These are phyloP conservation scores for Brachylomia viminalis DNA, from an alignment of 2,888 invertebrate genomes.

Conservation along the genomic window DNA sequence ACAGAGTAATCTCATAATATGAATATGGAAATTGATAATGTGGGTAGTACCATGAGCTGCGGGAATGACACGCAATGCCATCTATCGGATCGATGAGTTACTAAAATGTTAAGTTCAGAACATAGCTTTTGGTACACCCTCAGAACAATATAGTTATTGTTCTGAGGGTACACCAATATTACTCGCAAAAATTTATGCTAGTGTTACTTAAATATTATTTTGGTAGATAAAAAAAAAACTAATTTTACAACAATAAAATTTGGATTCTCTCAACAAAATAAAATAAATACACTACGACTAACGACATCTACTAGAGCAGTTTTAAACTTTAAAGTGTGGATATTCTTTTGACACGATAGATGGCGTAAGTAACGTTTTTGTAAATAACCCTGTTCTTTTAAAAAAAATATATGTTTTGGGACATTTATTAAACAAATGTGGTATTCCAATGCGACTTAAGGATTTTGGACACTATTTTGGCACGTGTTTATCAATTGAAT, in stretches of 20 bases:
- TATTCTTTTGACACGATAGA: conserved; percentile 9
- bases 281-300: background rate
- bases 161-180: background rate
- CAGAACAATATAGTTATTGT: no score
- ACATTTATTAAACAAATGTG: background rate
- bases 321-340: background rate
- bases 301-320: conserved; percentile 34
- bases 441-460: no score
- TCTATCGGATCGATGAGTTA: conserved; percentile 33
- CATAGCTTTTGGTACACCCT: background rate
- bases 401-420: background rate
- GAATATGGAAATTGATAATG: conserved; percentile 55
- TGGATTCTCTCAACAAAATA: background rate
- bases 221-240: no score
- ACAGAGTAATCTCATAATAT: conserved; percentile 50
- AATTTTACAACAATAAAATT: no score
- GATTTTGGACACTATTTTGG: background rate
- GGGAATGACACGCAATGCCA: conserved; percentile 40
- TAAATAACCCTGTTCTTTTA: background rate
- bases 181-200: background rate
- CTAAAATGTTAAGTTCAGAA: conserved; percentile 10
- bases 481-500: no score
- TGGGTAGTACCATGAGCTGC: conserved; percentile 54
- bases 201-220: background rate
- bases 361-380: conserved; percentile 12